Evolutionary conservation across 1,140 invertebrate species (phyloP).

Genomic region (Panagrolaimus sp.): DNA sequence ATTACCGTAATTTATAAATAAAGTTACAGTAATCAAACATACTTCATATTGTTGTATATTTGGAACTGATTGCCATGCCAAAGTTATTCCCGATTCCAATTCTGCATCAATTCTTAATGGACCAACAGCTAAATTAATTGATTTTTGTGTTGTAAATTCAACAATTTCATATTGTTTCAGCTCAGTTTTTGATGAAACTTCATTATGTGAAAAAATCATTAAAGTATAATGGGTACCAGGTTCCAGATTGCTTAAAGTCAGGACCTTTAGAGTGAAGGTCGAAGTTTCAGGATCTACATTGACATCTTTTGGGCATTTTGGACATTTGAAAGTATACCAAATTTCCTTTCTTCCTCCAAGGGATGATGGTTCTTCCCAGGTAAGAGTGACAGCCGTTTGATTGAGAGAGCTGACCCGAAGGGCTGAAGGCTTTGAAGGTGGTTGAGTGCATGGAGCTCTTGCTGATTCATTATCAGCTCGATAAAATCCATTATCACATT

Average conservation of each 20-base stretch:
- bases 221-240: conserved; percentile 26
- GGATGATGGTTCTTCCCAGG: conserved; percentile 21
- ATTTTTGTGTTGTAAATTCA: conserved; percentile 23
- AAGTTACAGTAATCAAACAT: background rate
- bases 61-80: conserved; percentile 21
- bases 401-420: background rate
- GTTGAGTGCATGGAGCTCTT: conserved; percentile 19
- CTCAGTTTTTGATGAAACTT: conserved; percentile 19
- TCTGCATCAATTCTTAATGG: conserved; percentile 20
- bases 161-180: conserved; percentile 20
- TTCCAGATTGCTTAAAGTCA: conserved; percentile 23
- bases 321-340: conserved; percentile 30
- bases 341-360: conserved; percentile 22
- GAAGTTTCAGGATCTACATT: background rate
- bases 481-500: conserved; percentile 37
- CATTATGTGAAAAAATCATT: conserved; percentile 27
- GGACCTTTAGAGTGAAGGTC: conserved; percentile 11
- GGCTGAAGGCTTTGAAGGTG: conserved; percentile 26
- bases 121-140: conserved; percentile 17
- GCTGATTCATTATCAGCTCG: conserved; percentile 32
- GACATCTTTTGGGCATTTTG: conserved; percentile 15
- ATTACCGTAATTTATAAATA: background rate
- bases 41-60: conserved; percentile 17
- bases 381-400: conserved; percentile 20
- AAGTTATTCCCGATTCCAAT: conserved; percentile 20